Conservation (phyloP, 2,888 invertebrate species). For the Rhamnusium bicolor region DNA sequence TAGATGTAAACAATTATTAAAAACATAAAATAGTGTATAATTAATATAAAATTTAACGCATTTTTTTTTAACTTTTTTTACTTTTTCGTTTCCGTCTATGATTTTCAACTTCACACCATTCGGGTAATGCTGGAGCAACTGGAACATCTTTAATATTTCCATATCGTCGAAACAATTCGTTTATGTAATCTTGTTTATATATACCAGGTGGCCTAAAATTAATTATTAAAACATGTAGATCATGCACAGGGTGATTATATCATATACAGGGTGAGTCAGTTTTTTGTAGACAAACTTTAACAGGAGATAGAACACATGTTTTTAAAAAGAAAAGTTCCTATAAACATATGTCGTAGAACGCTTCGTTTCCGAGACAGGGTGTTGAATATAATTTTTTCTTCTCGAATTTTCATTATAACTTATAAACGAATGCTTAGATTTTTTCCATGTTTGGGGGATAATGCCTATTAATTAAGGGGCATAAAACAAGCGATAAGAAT, state of each 20-base stretch:
- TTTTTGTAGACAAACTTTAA: no score
- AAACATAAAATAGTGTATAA: not conserved
- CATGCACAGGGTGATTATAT: not conserved
- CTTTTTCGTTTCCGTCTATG: not conserved
- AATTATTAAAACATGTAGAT: not conserved
- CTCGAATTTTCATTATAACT: no score
- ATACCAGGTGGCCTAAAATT: slow-evolving; percentile 90
- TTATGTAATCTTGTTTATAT: slow-evolving; percentile 96
- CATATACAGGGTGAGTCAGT: no score
- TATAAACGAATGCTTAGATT: no score
- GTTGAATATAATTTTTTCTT: no score
- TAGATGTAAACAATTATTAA: not conserved
- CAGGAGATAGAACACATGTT: no score
- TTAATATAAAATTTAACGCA: not conserved
- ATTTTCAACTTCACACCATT: slow-evolving; percentile 75
- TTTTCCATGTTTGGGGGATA: no score
- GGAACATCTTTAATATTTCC: slow-evolving; percentile 81
- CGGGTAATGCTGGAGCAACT: slow-evolving; percentile 84
- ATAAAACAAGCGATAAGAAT: no score
- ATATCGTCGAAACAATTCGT: slow-evolving; percentile 87
- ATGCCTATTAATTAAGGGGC: no score
- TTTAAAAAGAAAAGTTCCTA: no score
- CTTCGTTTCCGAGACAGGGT: no score
- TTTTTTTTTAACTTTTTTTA: not conserved
- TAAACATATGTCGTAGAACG: no score